Evolutionary conservation across 2,113 vertebrate species (phyloP).

Genomic region (Ptychochromis oligacanthus): DNA sequence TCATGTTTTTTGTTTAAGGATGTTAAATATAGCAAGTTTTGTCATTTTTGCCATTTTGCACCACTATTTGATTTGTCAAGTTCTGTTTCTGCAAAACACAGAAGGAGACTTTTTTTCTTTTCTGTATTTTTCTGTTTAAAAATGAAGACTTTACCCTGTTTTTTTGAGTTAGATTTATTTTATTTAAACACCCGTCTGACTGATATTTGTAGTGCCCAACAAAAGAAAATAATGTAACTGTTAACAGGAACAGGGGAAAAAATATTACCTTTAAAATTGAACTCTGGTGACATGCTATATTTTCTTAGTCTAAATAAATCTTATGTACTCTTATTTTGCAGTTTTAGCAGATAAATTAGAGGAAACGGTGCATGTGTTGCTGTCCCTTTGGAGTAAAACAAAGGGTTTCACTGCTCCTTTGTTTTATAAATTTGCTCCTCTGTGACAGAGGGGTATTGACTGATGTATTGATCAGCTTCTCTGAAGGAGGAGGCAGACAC

Average conservation of each 20-base stretch:
- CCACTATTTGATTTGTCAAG: neutral
- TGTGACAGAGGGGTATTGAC: constrained; percentile 8
- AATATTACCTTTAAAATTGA: no score
- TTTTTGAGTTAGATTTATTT: neutral
- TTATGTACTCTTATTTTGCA: neutral
- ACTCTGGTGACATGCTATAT: no score
- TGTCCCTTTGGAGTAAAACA: neutral
- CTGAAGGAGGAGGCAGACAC: constrained; percentile 16
- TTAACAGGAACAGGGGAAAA: no score
- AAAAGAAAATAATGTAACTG: neutral
- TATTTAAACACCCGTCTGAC: neutral
- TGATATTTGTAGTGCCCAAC: neutral
- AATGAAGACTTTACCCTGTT: no score
- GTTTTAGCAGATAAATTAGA: neutral
- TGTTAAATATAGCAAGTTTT: no score
- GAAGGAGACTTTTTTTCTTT: neutral
- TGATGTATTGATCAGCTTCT: constrained; percentile 50
- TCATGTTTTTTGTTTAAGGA: no score
- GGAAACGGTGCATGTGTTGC: accelerated
- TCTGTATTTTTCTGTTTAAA: no score
- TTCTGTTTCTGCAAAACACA: neutral
- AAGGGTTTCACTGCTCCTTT: neutral
- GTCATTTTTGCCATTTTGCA: no score
- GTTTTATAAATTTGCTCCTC: neutral
- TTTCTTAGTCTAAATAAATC: no score